Evolutionary conservation across 1,140 invertebrate species (phyloP), one percentile per base, ranked within the genome.

Genomic region (Melipona quadrifasciata): DNA sequence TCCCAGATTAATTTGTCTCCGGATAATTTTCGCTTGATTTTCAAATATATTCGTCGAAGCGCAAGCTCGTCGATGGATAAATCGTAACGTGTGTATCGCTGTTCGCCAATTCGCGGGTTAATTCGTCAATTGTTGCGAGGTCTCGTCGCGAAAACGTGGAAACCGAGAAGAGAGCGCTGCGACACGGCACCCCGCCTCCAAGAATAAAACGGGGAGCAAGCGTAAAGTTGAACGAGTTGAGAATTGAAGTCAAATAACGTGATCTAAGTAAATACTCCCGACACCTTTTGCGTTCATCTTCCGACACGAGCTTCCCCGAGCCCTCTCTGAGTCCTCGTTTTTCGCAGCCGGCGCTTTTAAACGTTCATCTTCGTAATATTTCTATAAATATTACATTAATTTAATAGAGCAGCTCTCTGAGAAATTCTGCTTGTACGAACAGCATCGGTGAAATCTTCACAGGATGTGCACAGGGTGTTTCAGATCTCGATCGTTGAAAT

Each of bases 231-330:
- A 65, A 77, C 75, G 58, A 77, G 58, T 65, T 77, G 39, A 77
- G 0, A 77, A 65, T 77, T 77, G 75, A 77, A 77, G 58, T 77
- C 75, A 65, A 77, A 77, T 65, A 77, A 77, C 75, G 39, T 65
- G 75, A 77, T 77, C 75, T 65, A 65, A 77, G 75, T 77, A 77
- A 77, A 65, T 77, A 77, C 12, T 77, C 58, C 58, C n/a, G n/a
- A 1, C 34, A 47, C 19, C 58, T 16, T 64, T 21, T n/a, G n/a
- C 75, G 24, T 61, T 61, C 74, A 39, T 39, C 39, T 39, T 11
- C 24, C 24, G 14, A 24, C 27, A 34, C 53, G 57, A 55, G 19
- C 31, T 77, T 65, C 31, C 6, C n/a, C 21, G 51, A 10, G 47
- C n/a, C 17, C 34, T 51, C 24, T 51, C 4, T 47, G 27, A 64